Percentiles rank a stretch among this genome's conserved stretches.
phyloP scores from a whole-genome alignment of 2,888 invertebrate genomes.

The Eristalinus aeneus region DNA sequence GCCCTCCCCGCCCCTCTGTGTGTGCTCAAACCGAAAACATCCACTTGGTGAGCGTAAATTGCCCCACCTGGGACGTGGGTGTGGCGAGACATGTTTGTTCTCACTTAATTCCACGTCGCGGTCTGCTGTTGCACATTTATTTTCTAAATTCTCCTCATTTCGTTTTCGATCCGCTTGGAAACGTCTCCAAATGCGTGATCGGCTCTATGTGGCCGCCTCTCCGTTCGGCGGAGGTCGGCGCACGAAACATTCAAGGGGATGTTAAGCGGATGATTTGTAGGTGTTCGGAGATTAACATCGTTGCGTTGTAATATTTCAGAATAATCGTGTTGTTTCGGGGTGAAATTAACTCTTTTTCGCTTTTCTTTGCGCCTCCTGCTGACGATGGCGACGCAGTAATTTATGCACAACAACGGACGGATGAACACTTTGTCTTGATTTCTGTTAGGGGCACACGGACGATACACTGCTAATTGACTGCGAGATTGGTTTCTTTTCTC shows the following conservation, averaged over 20 bases:
- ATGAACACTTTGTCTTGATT: neutral
- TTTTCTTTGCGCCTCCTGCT: neutral
- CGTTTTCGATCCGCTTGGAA: slow-evolving; percentile 15
- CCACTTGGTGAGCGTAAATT: slow-evolving; percentile 51
- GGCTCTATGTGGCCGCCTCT: neutral
- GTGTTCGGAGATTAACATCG: slow-evolving; percentile 45
- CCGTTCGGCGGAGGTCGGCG: neutral
- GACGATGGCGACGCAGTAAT: slow-evolving; percentile 19
- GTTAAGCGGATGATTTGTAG: slow-evolving; percentile 58
- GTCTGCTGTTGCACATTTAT: slow-evolving; percentile 46
- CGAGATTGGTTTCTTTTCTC: neutral
- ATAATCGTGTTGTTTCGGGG: slow-evolving; percentile 26
- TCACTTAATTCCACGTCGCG: slow-evolving; percentile 26
- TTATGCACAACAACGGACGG: neutral
- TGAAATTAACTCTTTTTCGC: neutral
- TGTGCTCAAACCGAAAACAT: slow-evolving; percentile 34
- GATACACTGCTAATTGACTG: no score
- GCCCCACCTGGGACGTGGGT: slow-evolving; percentile 55
- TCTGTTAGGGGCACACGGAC: neutral
- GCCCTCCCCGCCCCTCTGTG: neutral
- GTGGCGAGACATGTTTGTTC: slow-evolving; percentile 39
- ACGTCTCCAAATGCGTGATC: slow-evolving; percentile 20
- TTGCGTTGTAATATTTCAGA: slow-evolving; percentile 49
- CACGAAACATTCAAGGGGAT: slow-evolving; percentile 22
- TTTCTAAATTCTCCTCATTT: slow-evolving; percentile 10